phyloP scores from a whole-genome alignment of 2,797 vertebrate species.

The Liasis olivaceus region DNA sequence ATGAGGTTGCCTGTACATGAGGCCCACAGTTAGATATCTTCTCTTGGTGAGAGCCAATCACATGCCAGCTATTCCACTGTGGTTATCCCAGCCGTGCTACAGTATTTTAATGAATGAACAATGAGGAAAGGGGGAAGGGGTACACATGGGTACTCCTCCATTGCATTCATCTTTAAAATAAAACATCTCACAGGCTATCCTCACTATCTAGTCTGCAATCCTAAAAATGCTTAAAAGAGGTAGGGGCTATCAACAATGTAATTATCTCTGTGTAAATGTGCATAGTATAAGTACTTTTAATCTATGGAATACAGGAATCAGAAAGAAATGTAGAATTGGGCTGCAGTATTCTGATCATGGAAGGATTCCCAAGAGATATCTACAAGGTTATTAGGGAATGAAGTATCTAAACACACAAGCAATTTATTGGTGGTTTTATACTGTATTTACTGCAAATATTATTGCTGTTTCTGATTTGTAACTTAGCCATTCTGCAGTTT shows the following conservation, averaged over 20 bases:
- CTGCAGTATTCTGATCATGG: background rate
- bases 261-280: background rate
- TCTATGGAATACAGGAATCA: background rate
- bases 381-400: background rate
- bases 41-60: background rate
- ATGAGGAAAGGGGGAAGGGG: background rate
- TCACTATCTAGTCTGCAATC: background rate
- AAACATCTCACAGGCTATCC: background rate
- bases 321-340: background rate
- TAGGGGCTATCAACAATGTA: background rate
- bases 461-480: background rate
- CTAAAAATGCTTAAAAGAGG: background rate
- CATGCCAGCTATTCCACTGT: background rate
- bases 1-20: background rate
- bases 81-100: background rate
- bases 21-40: background rate
- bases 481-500: background rate
- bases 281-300: background rate
- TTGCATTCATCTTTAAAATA: background rate
- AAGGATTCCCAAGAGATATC: background rate
- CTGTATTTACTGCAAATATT: background rate
- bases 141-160: background rate
- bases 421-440: background rate
- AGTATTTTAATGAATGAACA: background rate
- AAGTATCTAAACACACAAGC: background rate